A percentile compares a stretch with the other conserved stretches of the same genome.
These are phyloP conservation scores for Phymastichus coffea DNA, from an alignment of 1,140 invertebrate species.

Conservation along the genomic window DNA sequence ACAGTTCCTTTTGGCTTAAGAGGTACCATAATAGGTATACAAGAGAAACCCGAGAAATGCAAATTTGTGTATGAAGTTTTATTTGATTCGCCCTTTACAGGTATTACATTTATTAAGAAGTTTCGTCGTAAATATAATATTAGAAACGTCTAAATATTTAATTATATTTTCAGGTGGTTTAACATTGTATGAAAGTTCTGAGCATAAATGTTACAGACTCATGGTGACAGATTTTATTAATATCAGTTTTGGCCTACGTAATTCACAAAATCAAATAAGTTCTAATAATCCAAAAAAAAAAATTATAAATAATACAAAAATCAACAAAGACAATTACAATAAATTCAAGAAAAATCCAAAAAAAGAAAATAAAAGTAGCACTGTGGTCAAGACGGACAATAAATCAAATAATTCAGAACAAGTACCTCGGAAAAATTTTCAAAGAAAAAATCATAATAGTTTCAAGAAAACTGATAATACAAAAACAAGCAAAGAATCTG, in stretches of 20 bases:
- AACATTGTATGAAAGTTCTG: slow-evolving; percentile 54
- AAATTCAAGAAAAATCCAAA: no score
- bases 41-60: slow-evolving; percentile 53
- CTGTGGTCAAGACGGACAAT: no score
- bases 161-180: slow-evolving; percentile 62
- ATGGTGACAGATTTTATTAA: slow-evolving; percentile 62
- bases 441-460: no score
- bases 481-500: no score
- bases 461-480: no score
- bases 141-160: no score
- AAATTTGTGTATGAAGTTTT: slow-evolving; percentile 71
- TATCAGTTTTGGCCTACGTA: slow-evolving; percentile 57
- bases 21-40: slow-evolving; percentile 78
- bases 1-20: slow-evolving; percentile 78
- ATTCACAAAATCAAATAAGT: slow-evolving; percentile 48
- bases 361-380: no score
- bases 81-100: slow-evolving; percentile 72
- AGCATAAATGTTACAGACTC: slow-evolving; percentile 58
- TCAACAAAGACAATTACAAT: no score
- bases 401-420: no score
- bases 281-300: no score
- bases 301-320: no score
- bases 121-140: neutral
- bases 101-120: slow-evolving; percentile 30
- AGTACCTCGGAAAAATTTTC: no score